These are phyloP conservation scores for Centropyge bicolor DNA, from an alignment of 2,797 vertebrate genomes.

Conservation along the genomic window DNA sequence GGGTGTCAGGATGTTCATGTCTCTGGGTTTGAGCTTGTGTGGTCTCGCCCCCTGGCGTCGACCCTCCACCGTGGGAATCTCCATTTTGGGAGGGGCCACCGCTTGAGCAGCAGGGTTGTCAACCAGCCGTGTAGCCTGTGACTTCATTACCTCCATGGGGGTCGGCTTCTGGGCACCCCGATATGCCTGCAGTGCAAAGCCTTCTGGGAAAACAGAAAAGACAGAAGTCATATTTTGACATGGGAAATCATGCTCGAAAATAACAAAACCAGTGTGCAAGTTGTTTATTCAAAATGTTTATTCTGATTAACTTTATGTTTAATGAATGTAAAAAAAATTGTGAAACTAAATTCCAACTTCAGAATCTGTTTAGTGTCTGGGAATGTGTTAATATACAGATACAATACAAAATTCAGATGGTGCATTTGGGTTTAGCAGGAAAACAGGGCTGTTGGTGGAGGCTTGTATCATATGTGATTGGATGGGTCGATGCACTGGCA, in stretches of 20 bases:
- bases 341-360: no score
- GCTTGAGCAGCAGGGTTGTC: constrained; percentile 85
- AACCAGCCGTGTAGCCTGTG: constrained; percentile 85
- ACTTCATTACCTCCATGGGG: constrained; percentile 95
- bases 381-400: no score
- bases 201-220: constrained; percentile 76
- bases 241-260: rapidly evolving
- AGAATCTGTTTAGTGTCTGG: no score
- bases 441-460: neutral
- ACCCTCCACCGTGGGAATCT: constrained; percentile 87
- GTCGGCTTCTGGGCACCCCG: constrained; percentile 92
- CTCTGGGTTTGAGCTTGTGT: constrained; percentile 92
- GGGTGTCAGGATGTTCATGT: constrained; percentile 95
- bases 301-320: no score
- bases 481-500: neutral
- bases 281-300: no score
- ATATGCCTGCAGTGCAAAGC: constrained; percentile 92
- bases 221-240: neutral
- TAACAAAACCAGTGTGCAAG: neutral
- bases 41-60: constrained; percentile 84
- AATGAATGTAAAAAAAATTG: no score
- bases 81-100: constrained; percentile 89
- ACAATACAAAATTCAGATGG: neutral
- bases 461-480: no score
- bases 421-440: neutral